phyloP scores from a whole-genome alignment of 2,888 invertebrate genomes.

The Clusia tigrina region DNA sequence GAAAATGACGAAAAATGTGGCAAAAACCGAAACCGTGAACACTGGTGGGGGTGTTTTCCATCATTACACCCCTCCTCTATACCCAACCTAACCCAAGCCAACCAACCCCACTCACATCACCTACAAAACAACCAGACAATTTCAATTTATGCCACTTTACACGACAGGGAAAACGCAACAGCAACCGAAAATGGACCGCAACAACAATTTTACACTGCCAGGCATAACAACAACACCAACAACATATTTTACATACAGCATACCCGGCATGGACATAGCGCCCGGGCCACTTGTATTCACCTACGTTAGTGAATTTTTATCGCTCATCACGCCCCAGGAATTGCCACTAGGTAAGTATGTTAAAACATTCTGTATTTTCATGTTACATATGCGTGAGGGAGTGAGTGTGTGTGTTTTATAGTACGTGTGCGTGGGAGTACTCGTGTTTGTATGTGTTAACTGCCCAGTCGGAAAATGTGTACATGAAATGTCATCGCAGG shows the following conservation, averaged over 20 bases:
- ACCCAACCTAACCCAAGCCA: not conserved
- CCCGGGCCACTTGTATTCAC: conserved; percentile 63
- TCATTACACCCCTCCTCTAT: no score
- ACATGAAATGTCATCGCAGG: no score
- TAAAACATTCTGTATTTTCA: no score
- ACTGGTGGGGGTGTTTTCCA: no score
- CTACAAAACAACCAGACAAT: conserved; percentile 14
- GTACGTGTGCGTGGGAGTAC: not conserved
- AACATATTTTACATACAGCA: conserved; percentile 61
- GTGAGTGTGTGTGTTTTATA: not conserved
- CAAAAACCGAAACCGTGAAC: no score
- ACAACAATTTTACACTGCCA: conserved; percentile 57
- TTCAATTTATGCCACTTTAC: conserved; percentile 1
- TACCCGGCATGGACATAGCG: conserved; percentile 62
- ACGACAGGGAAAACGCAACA: conserved; percentile 43
- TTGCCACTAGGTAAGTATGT: conserved; percentile 62
- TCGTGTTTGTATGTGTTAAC: not conserved
- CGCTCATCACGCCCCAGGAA: conserved; percentile 64
- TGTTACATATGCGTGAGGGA: no score
- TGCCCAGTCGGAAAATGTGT: no score
- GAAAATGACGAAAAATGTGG: no score
- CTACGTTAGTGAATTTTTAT: conserved; percentile 63
- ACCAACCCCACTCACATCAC: conserved; percentile 9
- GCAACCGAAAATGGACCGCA: conserved; percentile 33
- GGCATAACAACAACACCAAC: conserved; percentile 47